Evolutionary conservation across 2,113 vertebrate species (phyloP).

Genomic region (Aegithalos caudatus): DNA sequence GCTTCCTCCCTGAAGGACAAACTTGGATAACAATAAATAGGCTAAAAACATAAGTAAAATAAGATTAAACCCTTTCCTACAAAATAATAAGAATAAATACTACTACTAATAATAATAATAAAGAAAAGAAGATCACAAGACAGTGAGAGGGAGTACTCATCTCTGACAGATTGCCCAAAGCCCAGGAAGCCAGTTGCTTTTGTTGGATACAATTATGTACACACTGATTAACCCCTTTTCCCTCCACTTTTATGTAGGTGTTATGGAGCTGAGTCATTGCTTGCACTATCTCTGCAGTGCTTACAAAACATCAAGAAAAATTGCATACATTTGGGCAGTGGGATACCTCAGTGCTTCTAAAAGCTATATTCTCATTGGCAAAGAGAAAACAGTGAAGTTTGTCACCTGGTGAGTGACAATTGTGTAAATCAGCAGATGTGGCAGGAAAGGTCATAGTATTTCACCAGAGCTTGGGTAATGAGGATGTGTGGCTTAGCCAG

Average conservation of each 20-base stretch:
- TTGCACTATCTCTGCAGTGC: neutral
- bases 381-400: neutral
- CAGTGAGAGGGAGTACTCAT: neutral
- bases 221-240: neutral
- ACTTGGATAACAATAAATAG: neutral
- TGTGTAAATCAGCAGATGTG: neutral
- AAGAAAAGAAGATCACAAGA: neutral
- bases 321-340: neutral
- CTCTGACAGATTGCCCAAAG: neutral
- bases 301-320: neutral
- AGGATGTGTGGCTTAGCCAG: neutral
- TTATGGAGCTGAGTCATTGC: neutral
- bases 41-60: neutral
- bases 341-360: neutral
- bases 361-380: neutral
- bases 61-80: neutral
- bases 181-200: neutral
- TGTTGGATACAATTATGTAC: neutral
- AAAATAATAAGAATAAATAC: neutral
- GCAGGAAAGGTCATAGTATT: neutral
- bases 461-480: neutral
- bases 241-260: neutral
- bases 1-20: neutral
- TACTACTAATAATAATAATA: neutral
- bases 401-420: neutral